Conservation (phyloP, 2,888 invertebrate species). For the Epiblema foenella region DNA sequence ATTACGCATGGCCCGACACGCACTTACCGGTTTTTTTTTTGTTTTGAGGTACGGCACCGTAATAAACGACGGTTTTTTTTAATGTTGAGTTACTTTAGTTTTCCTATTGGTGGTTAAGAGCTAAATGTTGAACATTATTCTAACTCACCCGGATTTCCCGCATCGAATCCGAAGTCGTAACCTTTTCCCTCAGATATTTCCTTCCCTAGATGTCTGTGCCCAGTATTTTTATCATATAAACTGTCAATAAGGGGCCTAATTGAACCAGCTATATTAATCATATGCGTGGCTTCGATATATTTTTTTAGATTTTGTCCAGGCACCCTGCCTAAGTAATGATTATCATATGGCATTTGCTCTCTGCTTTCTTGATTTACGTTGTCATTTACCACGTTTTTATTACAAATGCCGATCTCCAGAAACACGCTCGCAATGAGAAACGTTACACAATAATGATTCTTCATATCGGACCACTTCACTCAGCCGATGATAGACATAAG, state of each 20-base stretch:
- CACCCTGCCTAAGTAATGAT: background rate
- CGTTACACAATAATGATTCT: background rate
- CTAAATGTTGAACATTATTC: too few relatives aligned
- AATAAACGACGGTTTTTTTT: too few relatives aligned
- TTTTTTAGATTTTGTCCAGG: background rate
- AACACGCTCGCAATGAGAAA: background rate
- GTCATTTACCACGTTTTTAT: background rate
- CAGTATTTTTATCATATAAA: background rate
- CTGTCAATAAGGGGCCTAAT: background rate
- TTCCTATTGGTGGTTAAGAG: too few relatives aligned
- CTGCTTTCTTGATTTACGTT: background rate
- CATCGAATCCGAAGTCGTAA: background rate
- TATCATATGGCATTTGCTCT: background rate
- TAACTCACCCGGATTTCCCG: constrained; percentile 9
- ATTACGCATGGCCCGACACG: too few relatives aligned
- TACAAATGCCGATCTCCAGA: background rate
- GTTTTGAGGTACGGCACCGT: too few relatives aligned
- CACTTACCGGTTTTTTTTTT: too few relatives aligned
- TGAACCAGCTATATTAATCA: background rate
- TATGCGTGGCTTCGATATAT: background rate
- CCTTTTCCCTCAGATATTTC: background rate
- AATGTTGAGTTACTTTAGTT: too few relatives aligned
- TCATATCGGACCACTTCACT: background rate
- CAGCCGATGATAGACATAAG: background rate
- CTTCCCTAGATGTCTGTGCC: background rate